Conservation (phyloP, 2,797 vertebrate species). For the Cyprinella venusta region DNA sequence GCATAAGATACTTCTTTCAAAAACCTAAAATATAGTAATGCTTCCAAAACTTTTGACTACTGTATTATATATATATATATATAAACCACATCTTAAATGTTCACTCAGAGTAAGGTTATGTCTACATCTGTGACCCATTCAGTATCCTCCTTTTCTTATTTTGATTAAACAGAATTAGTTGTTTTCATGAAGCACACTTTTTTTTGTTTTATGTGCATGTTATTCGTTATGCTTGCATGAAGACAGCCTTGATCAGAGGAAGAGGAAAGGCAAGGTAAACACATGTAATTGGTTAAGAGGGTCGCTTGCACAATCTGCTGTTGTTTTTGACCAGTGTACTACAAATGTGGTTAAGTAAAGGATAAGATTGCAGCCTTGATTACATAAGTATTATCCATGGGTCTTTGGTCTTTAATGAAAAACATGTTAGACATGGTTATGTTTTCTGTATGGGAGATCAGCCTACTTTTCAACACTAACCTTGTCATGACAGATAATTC, state of each 20-base stretch:
- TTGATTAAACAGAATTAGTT: not conserved
- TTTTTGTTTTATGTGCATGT: constrained; percentile 28
- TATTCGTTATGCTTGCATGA: constrained; percentile 10
- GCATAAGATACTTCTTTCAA: not conserved
- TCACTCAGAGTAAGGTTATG: not conserved
- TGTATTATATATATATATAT: not conserved
- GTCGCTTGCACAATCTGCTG: constrained; percentile 14
- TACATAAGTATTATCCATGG: constrained; percentile 9
- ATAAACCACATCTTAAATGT: not conserved
- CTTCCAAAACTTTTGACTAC: not conserved
- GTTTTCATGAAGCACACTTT: constrained; percentile 10
- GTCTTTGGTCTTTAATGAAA: constrained; percentile 4
- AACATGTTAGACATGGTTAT: constrained; percentile 11
- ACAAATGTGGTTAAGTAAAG: constrained; percentile 16
- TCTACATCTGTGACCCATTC: not conserved
- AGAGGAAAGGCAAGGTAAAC: constrained; percentile 29
- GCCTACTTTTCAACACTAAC: constrained; percentile 47
- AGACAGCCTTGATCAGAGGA: constrained; percentile 26
- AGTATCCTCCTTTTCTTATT: not conserved
- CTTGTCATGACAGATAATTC: constrained; percentile 44
- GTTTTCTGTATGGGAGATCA: not conserved
- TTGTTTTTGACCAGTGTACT: constrained; percentile 15
- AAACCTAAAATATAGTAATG: not conserved
- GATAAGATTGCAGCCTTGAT: constrained; percentile 13
- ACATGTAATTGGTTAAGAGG: constrained; percentile 22